Evolutionary conservation across 2,888 invertebrate species (phyloP).

Genomic region (Lithodes maja): DNA sequence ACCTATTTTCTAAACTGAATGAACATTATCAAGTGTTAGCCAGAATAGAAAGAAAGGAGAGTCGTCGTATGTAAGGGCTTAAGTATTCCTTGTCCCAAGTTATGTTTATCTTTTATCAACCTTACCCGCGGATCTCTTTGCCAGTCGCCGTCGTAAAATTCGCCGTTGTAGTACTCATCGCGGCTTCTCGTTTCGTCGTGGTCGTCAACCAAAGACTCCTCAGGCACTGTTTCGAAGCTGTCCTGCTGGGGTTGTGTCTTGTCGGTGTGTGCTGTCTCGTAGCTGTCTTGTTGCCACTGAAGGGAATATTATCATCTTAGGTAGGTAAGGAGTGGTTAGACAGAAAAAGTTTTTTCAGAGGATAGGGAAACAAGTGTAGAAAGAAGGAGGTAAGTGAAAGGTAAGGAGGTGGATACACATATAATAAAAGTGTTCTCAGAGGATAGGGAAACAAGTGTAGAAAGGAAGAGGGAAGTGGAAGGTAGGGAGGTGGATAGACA

Average conservation of each 20-base stretch:
- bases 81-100: not conserved
- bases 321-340: no score
- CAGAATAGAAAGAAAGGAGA: no score
- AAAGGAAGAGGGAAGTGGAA: no score
- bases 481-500: no score
- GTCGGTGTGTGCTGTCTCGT: constrained; percentile 65
- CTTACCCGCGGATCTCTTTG: not conserved
- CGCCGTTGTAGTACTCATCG: constrained; percentile 65
- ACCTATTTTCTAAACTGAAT: no score
- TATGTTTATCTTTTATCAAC: not conserved
- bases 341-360: constrained; percentile 2
- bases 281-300: constrained; percentile 63
- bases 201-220: constrained; percentile 62
- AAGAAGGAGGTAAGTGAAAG: not conserved
- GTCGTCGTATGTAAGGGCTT: no score
- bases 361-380: not conserved
- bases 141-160: constrained; percentile 46
- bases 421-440: not conserved
- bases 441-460: no score
- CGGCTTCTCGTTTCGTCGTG: constrained; percentile 39
- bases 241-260: constrained; percentile 62
- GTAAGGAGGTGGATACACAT: not conserved
- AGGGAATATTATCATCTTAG: no score
- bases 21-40: no score
- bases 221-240: constrained; percentile 69